Base-by-base conservation (phyloP, 2,113 vertebrate genomes). In the Gambusia holbrooki region DNA sequence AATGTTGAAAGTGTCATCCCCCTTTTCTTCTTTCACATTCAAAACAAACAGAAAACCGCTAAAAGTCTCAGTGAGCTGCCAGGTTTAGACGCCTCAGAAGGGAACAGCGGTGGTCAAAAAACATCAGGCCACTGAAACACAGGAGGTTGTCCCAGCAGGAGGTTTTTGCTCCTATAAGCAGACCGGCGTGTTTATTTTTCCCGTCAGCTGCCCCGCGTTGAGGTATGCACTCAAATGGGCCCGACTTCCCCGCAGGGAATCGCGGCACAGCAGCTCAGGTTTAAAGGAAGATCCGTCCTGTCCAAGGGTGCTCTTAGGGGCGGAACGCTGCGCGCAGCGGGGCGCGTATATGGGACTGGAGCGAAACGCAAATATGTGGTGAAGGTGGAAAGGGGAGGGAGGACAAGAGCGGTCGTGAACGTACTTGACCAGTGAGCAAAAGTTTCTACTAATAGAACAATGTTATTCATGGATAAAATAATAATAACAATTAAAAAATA, bases 141-240 rank as follows among this genome's bases (percentile, higher is more conserved):
- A 86, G 80, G 87, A 89, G 90, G 87, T 29, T 81, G 71, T 64
- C 87, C 68, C 89, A 88, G 90, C 88, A 79, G 86, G 89, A 69
- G 86, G 81, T 62, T 71, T 75, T 71, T 32, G 72, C 84, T 86
- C 87, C 54, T 88, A 87, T 89, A 90, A 87, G 85, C 83, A 88
- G 84, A 89, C 65, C 82, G 70, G 70, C 73, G 68, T 94, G 93
- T 95, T 94, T 95, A 93, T 94, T 94, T 94, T 94, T 90, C 90
- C 91, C 87, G 84, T 89, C 89, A 90, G 87, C 83, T 74, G 81
- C 84, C 83, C 84, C 85, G 85, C 81, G 89, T 85, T 89, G 92
- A 94, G 89, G 93, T 92, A 91, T 90, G 89, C 82, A 89, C 86
- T 85, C 90, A 89, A 92, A 90, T 85, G 87, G 86, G 84, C 82